Percentiles rank a stretch among this genome's conserved stretches.
Conservation (phyloP, 1,140 invertebrate genomes). For the Oryzaephilus surinamensis region DNA sequence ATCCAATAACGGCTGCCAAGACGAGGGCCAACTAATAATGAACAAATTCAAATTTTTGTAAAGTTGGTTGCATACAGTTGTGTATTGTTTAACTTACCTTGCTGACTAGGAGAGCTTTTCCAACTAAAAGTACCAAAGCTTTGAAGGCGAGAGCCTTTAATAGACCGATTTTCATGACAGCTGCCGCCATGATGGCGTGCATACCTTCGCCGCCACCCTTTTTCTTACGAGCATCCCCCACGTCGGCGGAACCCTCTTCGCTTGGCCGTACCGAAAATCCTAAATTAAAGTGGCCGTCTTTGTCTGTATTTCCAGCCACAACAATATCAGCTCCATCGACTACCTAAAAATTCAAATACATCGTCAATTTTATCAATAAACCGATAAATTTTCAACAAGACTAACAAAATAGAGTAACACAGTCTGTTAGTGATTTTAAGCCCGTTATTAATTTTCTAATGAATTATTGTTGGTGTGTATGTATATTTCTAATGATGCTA, state of each 20-base stretch:
- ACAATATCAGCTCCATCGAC: slow-evolving; percentile 67
- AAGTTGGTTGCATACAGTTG: too few relatives aligned
- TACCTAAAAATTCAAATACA: slow-evolving; percentile 34
- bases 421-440: too few relatives aligned
- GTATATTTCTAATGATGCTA: too few relatives aligned
- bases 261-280: slow-evolving; percentile 57
- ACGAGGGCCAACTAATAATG: slow-evolving; percentile 58
- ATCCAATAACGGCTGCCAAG: slow-evolving; percentile 63
- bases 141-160: slow-evolving; percentile 70
- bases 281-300: slow-evolving; percentile 58
- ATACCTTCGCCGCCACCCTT: slow-evolving; percentile 68
- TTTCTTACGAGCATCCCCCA: slow-evolving; percentile 49
- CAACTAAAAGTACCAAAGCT: slow-evolving; percentile 66
- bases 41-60: background rate
- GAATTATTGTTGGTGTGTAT: too few relatives aligned
- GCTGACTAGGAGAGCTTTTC: slow-evolving; percentile 69
- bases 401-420: too few relatives aligned
- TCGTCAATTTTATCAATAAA: background rate
- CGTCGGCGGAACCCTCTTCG: slow-evolving; percentile 30
- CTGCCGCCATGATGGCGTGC: slow-evolving; percentile 60
- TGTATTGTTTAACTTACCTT: slow-evolving; percentile 39
- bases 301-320: slow-evolving; percentile 54
- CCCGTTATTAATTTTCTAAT: too few relatives aligned
- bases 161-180: slow-evolving; percentile 66
- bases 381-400: background rate